Base-by-base conservation (phyloP, 2,888 invertebrate genomes). In the Acronicta alni region DNA sequence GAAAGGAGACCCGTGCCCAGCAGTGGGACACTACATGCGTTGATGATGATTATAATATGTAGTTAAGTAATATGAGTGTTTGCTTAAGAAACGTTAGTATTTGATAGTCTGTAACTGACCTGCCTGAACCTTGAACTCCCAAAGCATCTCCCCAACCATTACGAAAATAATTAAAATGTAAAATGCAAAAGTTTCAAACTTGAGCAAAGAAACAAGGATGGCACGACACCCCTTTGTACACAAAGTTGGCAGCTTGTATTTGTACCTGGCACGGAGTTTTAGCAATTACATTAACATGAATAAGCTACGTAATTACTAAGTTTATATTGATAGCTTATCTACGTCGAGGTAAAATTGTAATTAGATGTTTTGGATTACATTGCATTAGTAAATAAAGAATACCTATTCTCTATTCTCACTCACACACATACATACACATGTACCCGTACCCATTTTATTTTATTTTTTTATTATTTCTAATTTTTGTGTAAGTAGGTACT, bases 201-300 rank as follows among this genome's bases (percentile, higher is more conserved):
- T 0, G 39, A 52, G 43, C 9, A 46, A 69, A 69, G 66, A 61
- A 65, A 60, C 54, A 70, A 44, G 14, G 5, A 46, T 59, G 68
- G 49, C 18, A 17, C 47, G 54, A 58, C 42, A 59, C 26, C 30
- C 45, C 57, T 72, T 59, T 70, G 54, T 67, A 20, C 46, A 58
- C 9, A 17, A 57, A 70, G 35, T 62, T 62, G 23, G 38, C 42
- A 18, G 20, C 35, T 52, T 52, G 52, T 56, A 47, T 54, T 5
- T 67, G 54, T 65, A 65, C 61, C 54, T 60, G 41, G 14, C 49
- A 54, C 14, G 44, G 74, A 69, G 35, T 66, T 73, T 66, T 52
- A 59, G 62, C 49, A 53, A 62, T 72, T 54, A 60, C 67, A 62
- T 70, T 70, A 59, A 23, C 62, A 59, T 62, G 44, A 46, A 66